These are phyloP conservation scores for Serinus canaria DNA, from an alignment of 2,113 vertebrate species.

Conservation along the genomic window DNA sequence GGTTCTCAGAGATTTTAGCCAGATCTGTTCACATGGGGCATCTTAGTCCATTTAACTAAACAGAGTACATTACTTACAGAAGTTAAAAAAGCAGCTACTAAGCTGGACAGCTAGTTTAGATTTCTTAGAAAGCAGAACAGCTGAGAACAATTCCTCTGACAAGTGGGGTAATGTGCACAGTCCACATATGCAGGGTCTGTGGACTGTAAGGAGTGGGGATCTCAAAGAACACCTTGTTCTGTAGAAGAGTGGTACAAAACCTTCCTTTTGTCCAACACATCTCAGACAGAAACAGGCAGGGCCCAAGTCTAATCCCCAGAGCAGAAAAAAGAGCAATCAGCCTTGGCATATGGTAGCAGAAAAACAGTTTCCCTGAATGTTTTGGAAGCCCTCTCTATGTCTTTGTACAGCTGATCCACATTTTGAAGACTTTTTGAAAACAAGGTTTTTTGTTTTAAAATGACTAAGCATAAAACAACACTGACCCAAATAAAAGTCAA, in stretches of 20 bases:
- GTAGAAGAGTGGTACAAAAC: neutral
- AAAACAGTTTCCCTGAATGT: neutral
- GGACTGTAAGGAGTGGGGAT: neutral
- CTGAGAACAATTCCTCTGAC: neutral
- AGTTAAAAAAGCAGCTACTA: neutral
- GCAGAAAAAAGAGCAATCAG: neutral
- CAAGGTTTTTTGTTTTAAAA: neutral
- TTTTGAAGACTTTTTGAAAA: neutral
- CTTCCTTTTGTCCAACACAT: neutral
- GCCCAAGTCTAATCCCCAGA: neutral
- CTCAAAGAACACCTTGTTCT: neutral
- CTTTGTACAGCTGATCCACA: neutral
- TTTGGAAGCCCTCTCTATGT: neutral
- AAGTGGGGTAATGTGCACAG: neutral
- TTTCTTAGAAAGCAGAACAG: neutral
- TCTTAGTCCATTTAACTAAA: neutral
- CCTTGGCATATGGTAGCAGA: neutral
- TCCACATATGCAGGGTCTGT: neutral
- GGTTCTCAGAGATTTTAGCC: neutral
- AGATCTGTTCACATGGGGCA: neutral
- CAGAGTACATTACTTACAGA: neutral
- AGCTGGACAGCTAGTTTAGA: neutral
- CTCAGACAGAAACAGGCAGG: neutral
- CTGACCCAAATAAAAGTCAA: neutral
- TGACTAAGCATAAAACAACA: neutral